Evolutionary conservation across 2,113 vertebrate species (phyloP).

Genomic region (Apodemus speciosus): DNA sequence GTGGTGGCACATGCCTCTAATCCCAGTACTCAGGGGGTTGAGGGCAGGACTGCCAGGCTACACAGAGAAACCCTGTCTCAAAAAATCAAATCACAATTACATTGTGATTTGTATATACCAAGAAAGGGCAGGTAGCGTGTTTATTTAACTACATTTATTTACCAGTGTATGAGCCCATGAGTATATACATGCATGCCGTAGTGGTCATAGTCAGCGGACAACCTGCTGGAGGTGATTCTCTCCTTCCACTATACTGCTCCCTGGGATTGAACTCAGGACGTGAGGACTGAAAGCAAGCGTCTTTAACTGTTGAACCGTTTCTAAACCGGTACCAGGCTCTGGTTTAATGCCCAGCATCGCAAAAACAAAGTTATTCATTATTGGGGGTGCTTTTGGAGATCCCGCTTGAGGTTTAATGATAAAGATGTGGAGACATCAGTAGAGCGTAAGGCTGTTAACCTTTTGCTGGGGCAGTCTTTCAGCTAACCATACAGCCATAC

Average conservation of each 20-base stretch:
- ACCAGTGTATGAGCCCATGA: background rate
- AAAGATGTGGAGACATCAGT: too few species aligned
- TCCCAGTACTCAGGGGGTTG: background rate
- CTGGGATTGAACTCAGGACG: background rate
- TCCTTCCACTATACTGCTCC: background rate
- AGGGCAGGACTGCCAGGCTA: background rate
- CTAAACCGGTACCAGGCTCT: background rate
- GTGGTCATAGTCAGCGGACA: background rate
- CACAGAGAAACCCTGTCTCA: background rate
- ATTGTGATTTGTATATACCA: too few species aligned
- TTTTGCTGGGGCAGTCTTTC: too few species aligned
- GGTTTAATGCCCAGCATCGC: background rate
- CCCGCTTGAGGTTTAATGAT: too few species aligned
- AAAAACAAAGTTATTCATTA: background rate
- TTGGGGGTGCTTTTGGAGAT: too few species aligned
- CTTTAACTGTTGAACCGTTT: background rate
- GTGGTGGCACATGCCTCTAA: background rate
- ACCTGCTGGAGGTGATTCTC: too few species aligned
- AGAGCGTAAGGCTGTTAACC: too few species aligned
- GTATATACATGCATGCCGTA: background rate
- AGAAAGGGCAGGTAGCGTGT: rapidly evolving
- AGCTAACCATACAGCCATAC: too few species aligned
- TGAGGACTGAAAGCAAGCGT: background rate
- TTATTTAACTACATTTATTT: background rate
- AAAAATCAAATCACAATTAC: background rate